Evolutionary conservation across 2,797 vertebrate genomes (phyloP).

Genomic region (Coendou prehensilis): DNA sequence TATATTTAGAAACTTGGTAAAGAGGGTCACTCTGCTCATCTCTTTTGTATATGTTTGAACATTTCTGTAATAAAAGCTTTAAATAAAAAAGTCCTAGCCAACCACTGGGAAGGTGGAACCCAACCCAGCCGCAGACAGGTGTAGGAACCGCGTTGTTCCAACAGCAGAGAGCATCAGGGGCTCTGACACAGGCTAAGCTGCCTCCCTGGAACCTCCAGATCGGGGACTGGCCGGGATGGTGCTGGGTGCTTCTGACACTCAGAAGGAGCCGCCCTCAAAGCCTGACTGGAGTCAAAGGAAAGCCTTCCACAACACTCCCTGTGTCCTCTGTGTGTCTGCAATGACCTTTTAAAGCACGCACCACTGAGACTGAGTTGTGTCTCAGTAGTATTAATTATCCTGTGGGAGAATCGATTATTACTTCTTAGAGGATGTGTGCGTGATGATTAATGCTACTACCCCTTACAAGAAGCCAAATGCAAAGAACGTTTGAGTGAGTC

Average conservation of each 20-base stretch:
- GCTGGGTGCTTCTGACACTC: not conserved
- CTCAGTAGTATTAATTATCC: not conserved
- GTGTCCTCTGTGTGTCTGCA: not conserved
- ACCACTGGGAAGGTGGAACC: not conserved
- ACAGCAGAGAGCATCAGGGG: no score
- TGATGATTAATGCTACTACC: not conserved
- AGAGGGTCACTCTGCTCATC: not conserved
- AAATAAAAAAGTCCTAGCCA: not conserved
- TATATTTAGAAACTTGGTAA: not conserved
- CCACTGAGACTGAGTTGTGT: not conserved
- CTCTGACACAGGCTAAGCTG: not conserved
- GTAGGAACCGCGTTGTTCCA: not conserved
- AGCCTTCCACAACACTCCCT: not conserved
- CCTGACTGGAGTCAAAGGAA: not conserved
- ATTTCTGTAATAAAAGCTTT: constrained; percentile 32
- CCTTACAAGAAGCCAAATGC: constrained; percentile 1
- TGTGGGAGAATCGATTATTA: not conserved
- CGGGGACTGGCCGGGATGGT: not conserved
- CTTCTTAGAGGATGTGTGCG: not conserved
- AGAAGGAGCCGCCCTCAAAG: not conserved
- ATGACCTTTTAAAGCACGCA: not conserved
- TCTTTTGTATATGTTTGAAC: not conserved
- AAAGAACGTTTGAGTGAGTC: not conserved
- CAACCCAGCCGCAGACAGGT: not conserved
- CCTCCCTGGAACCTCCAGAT: not conserved